These are phyloP conservation scores for Bembecia ichneumoniformis DNA, from an alignment of 2,888 invertebrate genomes.

Conservation along the genomic window DNA sequence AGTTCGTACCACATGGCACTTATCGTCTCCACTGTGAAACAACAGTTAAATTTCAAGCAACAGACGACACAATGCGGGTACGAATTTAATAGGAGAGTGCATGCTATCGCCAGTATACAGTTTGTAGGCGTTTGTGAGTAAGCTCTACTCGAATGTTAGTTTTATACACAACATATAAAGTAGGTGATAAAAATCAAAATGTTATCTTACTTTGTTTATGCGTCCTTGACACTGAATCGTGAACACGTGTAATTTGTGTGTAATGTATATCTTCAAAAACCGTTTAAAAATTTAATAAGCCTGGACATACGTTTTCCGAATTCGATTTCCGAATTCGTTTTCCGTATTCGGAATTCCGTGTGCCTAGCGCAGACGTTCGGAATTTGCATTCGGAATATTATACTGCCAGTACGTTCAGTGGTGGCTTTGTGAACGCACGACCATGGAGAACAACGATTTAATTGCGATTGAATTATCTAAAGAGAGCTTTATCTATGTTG, in stretches of 20 bases:
- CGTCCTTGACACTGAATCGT: slow-evolving; percentile 23
- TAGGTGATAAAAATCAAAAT: slow-evolving; percentile 17
- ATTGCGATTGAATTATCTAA: no score
- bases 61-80: slow-evolving; percentile 28
- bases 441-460: no score
- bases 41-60: slow-evolving; percentile 14
- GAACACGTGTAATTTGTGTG: not conserved
- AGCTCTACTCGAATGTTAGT: slow-evolving; percentile 58
- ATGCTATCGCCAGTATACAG: slow-evolving; percentile 44
- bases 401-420: no score
- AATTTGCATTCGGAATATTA: no score
- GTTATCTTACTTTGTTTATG: slow-evolving; percentile 45
- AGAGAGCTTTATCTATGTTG: no score
- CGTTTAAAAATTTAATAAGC: no score
- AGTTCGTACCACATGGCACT: not conserved
- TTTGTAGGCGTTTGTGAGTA: slow-evolving; percentile 45
- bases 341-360: no score
- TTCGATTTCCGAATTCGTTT: no score
- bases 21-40: not conserved
- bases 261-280: not conserved
- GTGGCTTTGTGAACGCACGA: no score
- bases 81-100: slow-evolving; percentile 25
- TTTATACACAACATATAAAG: slow-evolving; percentile 36
- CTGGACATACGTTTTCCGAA: no score
- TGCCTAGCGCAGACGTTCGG: no score